Percentiles rank a stretch among this genome's conserved stretches.
These are phyloP conservation scores for Epizoanthus scotinus DNA, from an alignment of 92 coral and sea anemone genomes.

Conservation along the genomic window DNA sequence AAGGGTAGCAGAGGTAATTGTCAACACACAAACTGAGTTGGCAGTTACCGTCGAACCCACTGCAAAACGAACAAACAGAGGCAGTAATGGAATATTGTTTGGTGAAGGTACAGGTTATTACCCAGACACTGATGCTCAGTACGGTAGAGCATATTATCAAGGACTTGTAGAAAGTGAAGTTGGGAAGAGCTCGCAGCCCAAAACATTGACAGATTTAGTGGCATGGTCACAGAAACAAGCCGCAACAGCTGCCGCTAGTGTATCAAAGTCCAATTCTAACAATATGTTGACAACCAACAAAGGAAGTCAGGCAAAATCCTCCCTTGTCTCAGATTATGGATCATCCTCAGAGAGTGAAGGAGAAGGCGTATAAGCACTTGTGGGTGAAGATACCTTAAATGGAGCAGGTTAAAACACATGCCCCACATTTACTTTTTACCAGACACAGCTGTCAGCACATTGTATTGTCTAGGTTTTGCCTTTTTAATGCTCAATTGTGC, in stretches of 20 bases:
- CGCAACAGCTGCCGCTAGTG: neutral
- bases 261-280: neutral
- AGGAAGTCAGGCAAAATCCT: slow-evolving; percentile 10
- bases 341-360: slow-evolving; percentile 74
- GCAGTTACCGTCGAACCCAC: slow-evolving; percentile 29
- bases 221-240: slow-evolving; percentile 85
- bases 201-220: slow-evolving; percentile 75
- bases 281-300: neutral
- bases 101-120: slow-evolving; percentile 67
- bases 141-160: slow-evolving; percentile 11
- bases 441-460: too few relatives aligned
- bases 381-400: too few relatives aligned
- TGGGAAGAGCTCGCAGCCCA: slow-evolving; percentile 58
- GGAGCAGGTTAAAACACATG: too few relatives aligned
- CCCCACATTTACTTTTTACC: too few relatives aligned
- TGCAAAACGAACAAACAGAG: neutral
- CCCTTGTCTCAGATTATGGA: slow-evolving; percentile 77
- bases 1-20: slow-evolving; percentile 45
- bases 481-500: too few relatives aligned
- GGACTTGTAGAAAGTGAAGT: slow-evolving; percentile 12
- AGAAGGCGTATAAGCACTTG: slow-evolving; percentile 8
- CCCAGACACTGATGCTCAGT: slow-evolving; percentile 79
- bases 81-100: neutral
- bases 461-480: too few relatives aligned
- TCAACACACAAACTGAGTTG: slow-evolving; percentile 43